Conservation (phyloP, 2,888 invertebrate species). For the Amorpha juglandis region DNA sequence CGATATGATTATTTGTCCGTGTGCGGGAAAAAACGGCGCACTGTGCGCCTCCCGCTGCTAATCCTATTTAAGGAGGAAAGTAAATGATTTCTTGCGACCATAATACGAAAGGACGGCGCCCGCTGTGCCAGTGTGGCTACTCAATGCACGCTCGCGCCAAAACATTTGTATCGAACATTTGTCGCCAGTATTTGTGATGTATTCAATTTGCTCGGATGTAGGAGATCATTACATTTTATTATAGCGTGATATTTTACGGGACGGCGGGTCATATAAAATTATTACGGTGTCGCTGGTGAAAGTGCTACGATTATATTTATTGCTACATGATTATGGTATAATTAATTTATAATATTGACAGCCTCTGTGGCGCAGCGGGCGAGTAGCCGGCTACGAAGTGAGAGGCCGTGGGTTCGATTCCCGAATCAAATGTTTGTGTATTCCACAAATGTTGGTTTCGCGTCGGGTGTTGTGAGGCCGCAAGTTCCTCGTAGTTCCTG, state of each 20-base stretch:
- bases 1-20: constrained; percentile 46
- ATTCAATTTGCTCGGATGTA: constrained; percentile 35
- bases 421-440: too few species aligned
- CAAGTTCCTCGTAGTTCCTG: too few species aligned
- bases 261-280: constrained; percentile 25
- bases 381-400: too few species aligned
- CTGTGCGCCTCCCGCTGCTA: constrained; percentile 70
- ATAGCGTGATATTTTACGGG: constrained; percentile 24
- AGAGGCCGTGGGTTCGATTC: too few species aligned
- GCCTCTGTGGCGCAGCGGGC: too few species aligned
- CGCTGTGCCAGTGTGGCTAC: constrained; percentile 45
- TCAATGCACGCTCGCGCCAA: constrained; percentile 38
- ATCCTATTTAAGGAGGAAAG: constrained; percentile 77
- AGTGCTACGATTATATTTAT: constrained; percentile 27
- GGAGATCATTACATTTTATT: constrained; percentile 27
- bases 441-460: too few species aligned
- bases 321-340: constrained; percentile 6
- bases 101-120: constrained; percentile 60
- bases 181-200: constrained; percentile 38
- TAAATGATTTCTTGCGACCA: constrained; percentile 71
- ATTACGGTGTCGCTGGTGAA: constrained; percentile 26
- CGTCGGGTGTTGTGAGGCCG: too few species aligned
- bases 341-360: background rate
- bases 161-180: constrained; percentile 14
- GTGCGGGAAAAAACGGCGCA: constrained; percentile 68